Evolutionary conservation across 2,797 vertebrate species (phyloP).

Genomic region (Gambelia wislizenii): DNA sequence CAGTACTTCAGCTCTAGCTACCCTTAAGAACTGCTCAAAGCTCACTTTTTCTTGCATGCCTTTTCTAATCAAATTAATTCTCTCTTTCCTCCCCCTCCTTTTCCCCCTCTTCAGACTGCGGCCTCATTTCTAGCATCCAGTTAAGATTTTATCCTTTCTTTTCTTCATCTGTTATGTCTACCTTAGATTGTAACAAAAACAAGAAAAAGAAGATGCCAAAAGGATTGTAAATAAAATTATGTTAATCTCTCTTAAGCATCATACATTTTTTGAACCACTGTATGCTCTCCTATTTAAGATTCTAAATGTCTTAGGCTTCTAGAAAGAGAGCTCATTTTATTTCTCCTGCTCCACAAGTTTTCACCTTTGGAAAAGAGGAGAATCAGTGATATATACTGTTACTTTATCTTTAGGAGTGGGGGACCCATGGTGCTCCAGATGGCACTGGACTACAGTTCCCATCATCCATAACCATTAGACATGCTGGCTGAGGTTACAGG

Average conservation of each 20-base stretch:
- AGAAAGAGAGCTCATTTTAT: neutral
- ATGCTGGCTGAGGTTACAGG: too few species aligned
- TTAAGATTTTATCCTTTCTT: neutral
- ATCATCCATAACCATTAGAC: too few species aligned
- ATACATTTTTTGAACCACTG: neutral
- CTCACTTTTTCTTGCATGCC: neutral
- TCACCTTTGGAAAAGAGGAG: neutral
- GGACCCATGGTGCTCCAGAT: too few species aligned
- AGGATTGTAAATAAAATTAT: neutral
- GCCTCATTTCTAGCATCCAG: neutral
- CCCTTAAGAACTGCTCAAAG: neutral
- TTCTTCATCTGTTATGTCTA: neutral
- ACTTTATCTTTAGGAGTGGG: neutral
- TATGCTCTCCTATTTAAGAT: neutral
- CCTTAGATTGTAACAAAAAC: conserved; percentile 1
- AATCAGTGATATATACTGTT: neutral
- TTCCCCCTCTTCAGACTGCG: neutral
- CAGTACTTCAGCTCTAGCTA: neutral
- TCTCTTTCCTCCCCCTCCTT: neutral
- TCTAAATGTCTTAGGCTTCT: neutral
- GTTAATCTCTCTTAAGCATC: neutral
- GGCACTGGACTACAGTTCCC: too few species aligned
- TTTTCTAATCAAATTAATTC: neutral
- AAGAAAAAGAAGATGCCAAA: neutral
- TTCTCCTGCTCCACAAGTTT: too few species aligned